Evolutionary conservation across 2,888 invertebrate genomes (phyloP).

Genomic region (Diachrysia chrysitis): DNA sequence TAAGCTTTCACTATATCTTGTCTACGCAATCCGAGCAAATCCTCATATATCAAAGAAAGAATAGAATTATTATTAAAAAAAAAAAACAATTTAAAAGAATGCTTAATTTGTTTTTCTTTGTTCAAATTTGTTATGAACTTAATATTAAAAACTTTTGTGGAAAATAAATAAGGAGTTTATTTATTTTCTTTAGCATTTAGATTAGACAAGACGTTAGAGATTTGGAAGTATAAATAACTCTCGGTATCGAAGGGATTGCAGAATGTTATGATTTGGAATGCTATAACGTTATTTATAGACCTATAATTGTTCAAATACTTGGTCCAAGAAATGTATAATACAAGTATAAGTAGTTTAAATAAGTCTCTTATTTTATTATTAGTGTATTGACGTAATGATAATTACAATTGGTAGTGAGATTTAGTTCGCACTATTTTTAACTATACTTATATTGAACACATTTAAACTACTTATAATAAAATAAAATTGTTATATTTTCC

Average conservation of each 20-base stretch:
- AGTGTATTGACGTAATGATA: constrained; percentile 5
- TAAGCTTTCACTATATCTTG: neutral
- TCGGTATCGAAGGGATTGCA: neutral
- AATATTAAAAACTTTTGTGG: too few species aligned
- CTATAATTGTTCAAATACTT: constrained; percentile 18
- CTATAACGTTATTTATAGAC: constrained; percentile 30
- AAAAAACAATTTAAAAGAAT: neutral
- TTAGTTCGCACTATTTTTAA: too few species aligned
- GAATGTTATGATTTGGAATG: constrained; percentile 18
- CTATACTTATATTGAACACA: too few species aligned
- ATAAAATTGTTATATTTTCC: too few species aligned
- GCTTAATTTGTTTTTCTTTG: too few species aligned
- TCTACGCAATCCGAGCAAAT: neutral
- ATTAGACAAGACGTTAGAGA: constrained; percentile 3
- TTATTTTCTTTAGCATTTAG: neutral
- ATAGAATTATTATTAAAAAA: neutral
- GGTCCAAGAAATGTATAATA: neutral
- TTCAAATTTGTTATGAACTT: too few species aligned
- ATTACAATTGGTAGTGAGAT: neutral
- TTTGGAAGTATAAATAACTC: constrained; percentile 10
- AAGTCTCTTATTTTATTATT: constrained; percentile 1
- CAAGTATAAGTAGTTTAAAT: neutral
- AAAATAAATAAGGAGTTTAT: too few species aligned
- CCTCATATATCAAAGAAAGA: neutral
- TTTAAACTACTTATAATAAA: too few species aligned